Evolutionary conservation across 2,113 vertebrate genomes (phyloP).

Genomic region (Hippocampus abdominalis): DNA sequence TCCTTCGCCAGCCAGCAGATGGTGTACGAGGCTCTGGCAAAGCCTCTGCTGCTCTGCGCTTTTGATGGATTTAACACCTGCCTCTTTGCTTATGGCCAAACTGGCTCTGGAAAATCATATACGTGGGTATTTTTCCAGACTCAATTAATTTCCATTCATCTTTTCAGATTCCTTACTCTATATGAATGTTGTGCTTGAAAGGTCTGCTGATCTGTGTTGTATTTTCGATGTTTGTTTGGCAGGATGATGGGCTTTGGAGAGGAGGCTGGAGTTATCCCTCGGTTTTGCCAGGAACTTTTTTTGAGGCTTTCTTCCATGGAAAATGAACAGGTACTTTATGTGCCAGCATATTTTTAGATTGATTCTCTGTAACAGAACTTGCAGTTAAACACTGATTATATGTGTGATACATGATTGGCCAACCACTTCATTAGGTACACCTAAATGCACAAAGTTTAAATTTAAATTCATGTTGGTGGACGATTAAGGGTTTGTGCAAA

Average conservation of each 20-base stretch:
- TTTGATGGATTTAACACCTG: conserved; percentile 93
- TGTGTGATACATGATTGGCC: background rate
- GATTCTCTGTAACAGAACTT: background rate
- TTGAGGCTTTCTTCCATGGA: conserved; percentile 69
- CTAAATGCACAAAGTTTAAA: background rate
- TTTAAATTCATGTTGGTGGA: background rate
- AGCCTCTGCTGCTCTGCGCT: conserved; percentile 83
- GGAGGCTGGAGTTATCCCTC: conserved; percentile 85
- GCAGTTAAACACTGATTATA: background rate
- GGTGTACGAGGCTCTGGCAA: conserved; percentile 80
- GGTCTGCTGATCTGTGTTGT: background rate
- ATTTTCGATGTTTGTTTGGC: conserved; percentile 13
- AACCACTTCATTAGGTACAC: background rate
- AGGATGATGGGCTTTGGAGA: conserved; percentile 97
- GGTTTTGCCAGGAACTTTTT: conserved; percentile 91
- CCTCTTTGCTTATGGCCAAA: conserved; percentile 95
- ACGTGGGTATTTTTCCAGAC: conserved; percentile 77
- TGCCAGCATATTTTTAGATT: background rate
- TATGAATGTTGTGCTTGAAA: background rate
- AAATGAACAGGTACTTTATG: conserved; percentile 73
- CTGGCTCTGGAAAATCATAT: conserved; percentile 96
- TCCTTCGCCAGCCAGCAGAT: conserved; percentile 78
- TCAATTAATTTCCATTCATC: background rate
- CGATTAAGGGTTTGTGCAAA: background rate
- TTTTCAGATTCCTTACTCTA: background rate